These are phyloP conservation scores for Gambusia affinis DNA, from an alignment of 2,113 vertebrate genomes.

Conservation along the genomic window DNA sequence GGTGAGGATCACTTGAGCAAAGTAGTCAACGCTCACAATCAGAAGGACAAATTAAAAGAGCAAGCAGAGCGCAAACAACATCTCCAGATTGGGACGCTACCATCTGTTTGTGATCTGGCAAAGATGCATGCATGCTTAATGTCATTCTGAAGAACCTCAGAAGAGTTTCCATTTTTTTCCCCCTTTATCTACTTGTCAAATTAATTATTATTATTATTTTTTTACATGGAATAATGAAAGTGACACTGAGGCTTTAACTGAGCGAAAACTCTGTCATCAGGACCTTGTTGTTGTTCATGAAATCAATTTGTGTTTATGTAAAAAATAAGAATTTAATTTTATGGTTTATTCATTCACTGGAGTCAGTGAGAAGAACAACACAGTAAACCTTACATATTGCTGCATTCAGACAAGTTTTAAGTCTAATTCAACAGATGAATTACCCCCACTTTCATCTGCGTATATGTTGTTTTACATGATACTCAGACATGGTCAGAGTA, in stretches of 20 bases:
- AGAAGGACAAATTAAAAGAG: constrained; percentile 44
- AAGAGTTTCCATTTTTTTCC: constrained; percentile 30
- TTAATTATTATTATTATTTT: not conserved
- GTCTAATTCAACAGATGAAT: not conserved
- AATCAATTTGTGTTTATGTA: not conserved
- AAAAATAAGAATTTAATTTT: not conserved
- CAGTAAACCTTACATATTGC: too few relatives aligned
- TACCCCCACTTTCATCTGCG: not conserved
- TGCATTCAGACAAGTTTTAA: not conserved
- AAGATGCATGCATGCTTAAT: constrained; percentile 49
- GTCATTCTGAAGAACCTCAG: constrained; percentile 52
- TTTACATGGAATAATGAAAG: constrained; percentile 10
- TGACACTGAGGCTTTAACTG: not conserved
- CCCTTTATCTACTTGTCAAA: constrained; percentile 34
- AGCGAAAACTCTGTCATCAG: not conserved
- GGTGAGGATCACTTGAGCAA: not conserved
- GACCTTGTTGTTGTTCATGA: not conserved
- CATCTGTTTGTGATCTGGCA: constrained; percentile 72
- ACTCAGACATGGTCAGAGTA: too few relatives aligned
- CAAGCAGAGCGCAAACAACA: constrained; percentile 47
- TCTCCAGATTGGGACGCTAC: constrained; percentile 51
- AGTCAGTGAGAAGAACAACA: not conserved
- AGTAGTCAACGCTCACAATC: constrained; percentile 19
- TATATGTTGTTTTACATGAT: too few relatives aligned
- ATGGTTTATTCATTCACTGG: not conserved